Conservation (phyloP, 2,888 invertebrate species). For the Carcina quercana region DNA sequence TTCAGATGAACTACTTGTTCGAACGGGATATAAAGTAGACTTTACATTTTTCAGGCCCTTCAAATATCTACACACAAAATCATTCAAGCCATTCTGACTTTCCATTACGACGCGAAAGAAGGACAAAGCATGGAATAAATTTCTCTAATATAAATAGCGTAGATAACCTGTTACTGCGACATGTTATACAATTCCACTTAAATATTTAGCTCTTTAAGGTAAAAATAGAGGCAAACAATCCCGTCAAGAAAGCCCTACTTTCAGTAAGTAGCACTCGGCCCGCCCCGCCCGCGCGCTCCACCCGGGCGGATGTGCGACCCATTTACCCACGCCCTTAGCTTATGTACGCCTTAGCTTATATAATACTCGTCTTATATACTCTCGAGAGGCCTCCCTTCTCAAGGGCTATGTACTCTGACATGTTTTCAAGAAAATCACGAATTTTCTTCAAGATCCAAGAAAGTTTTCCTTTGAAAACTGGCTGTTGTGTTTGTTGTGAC, state of each 20-base stretch:
- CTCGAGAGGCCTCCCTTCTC: slow-evolving; percentile 1
- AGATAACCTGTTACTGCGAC: no score
- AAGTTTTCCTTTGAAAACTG: neutral
- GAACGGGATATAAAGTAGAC: no score
- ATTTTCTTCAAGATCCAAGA: neutral
- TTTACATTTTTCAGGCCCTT: no score
- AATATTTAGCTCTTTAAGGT: no score
- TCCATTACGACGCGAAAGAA: no score
- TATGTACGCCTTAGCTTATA: slow-evolving; percentile 2
- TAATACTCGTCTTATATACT: slow-evolving; percentile 3
- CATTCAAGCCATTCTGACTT: no score
- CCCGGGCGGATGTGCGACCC: slow-evolving; percentile 10
- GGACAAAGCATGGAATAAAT: no score
- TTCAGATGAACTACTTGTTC: no score
- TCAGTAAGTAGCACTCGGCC: neutral
- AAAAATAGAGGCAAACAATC: no score
- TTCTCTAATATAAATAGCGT: no score
- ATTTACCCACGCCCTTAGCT: slow-evolving; percentile 8
- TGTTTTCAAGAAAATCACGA: neutral
- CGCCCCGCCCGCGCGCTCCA: slow-evolving; percentile 3
- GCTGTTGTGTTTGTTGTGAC: neutral
- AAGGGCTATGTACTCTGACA: neutral
- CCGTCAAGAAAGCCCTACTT: slow-evolving; percentile 7
- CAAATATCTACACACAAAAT: no score
- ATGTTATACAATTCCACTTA: no score